phyloP scores from a whole-genome alignment of 2,797 vertebrate species.

The Yasuhikotakia modesta region DNA sequence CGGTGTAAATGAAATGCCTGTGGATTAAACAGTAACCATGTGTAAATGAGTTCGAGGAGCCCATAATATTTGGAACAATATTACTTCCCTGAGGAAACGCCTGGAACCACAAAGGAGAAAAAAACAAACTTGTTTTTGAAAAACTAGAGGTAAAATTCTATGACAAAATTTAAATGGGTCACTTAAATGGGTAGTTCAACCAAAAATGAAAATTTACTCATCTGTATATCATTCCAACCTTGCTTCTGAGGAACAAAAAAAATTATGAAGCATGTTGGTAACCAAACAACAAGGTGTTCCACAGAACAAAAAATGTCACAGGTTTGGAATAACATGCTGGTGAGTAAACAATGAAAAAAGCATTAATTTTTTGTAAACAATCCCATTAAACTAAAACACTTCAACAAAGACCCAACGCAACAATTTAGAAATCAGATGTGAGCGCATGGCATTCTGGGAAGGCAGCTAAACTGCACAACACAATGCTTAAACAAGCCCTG shows the following conservation, averaged over 20 bases:
- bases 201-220: not conserved
- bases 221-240: too few species aligned
- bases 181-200: not conserved
- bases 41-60: conserved; percentile 77
- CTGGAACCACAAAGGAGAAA: conserved; percentile 61
- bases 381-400: not conserved
- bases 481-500: conserved; percentile 22
- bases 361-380: too few species aligned
- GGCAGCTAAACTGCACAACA: conserved; percentile 18
- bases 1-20: conserved; percentile 69
- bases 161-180: not conserved
- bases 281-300: too few species aligned
- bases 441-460: not conserved
- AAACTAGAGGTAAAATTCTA: not conserved
- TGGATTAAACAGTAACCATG: conserved; percentile 79
- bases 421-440: not conserved
- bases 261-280: too few species aligned
- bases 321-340: too few species aligned
- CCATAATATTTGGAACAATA: conserved; percentile 72
- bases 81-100: conserved; percentile 69
- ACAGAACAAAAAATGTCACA: too few species aligned
- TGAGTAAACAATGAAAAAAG: too few species aligned
- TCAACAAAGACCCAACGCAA: not conserved
- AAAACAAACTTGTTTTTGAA: conserved; percentile 9
- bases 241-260: too few species aligned